phyloP scores from a whole-genome alignment of 1,140 invertebrate species.

The Atta cephalotes region DNA sequence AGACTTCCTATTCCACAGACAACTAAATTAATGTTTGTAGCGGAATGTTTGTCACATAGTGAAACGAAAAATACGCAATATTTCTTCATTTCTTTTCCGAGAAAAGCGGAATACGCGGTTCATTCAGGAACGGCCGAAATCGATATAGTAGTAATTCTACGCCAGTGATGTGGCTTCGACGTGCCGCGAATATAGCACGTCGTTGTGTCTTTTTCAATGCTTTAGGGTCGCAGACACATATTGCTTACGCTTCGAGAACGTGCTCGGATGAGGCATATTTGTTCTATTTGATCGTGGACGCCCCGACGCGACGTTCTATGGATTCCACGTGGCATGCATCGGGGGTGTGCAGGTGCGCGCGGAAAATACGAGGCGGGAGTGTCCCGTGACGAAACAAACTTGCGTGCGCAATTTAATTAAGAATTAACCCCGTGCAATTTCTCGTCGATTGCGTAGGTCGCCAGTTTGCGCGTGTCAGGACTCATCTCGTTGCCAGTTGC shows the following conservation, averaged over 20 bases:
- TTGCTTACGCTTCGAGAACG: slow-evolving; percentile 63
- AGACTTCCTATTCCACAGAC: background rate
- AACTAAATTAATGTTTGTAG: background rate
- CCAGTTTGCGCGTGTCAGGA: slow-evolving; percentile 10
- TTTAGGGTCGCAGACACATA: slow-evolving; percentile 69
- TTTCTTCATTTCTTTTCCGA: slow-evolving; percentile 4
- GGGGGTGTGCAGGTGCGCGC: slow-evolving; percentile 66
- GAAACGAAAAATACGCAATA: slow-evolving; percentile 25
- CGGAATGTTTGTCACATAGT: background rate
- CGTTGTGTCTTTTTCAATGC: slow-evolving; percentile 71
- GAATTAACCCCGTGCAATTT: slow-evolving; percentile 69
- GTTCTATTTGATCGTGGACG: slow-evolving; percentile 56
- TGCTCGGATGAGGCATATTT: slow-evolving; percentile 71
- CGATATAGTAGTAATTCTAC: slow-evolving; percentile 36
- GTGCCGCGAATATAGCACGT: slow-evolving; percentile 64
- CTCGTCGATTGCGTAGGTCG: background rate
- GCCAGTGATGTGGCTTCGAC: slow-evolving; percentile 60
- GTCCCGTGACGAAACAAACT: slow-evolving; percentile 66
- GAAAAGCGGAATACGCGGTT: slow-evolving; percentile 15
- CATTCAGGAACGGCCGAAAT: background rate
- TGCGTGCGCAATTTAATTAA: slow-evolving; percentile 71
- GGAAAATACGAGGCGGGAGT: slow-evolving; percentile 26
- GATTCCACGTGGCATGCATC: slow-evolving; percentile 68
- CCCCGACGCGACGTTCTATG: slow-evolving; percentile 58
- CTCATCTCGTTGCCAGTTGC: slow-evolving; percentile 25